phyloP scores from a whole-genome alignment of 2,888 invertebrate species.

The Cheilosia impressa region DNA sequence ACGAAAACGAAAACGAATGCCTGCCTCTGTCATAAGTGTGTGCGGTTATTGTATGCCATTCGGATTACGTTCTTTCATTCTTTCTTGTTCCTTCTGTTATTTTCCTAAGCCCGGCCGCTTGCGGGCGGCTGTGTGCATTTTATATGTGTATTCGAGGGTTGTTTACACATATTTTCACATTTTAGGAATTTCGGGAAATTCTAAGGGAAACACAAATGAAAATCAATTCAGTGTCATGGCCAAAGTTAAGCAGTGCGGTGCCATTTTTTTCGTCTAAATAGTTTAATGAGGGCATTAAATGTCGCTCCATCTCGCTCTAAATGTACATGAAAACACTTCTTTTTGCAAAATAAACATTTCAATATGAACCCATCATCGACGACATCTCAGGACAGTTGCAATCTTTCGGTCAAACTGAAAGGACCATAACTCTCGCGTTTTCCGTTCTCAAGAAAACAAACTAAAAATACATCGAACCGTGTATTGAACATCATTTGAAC shows the following conservation, averaged over 20 bases:
- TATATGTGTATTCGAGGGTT: constrained; percentile 55
- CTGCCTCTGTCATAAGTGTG: constrained; percentile 18
- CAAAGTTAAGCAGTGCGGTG: constrained; percentile 63
- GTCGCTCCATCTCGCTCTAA: constrained; percentile 56
- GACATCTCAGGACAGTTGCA: constrained; percentile 61
- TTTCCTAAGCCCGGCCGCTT: constrained; percentile 34
- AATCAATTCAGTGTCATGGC: constrained; percentile 74
- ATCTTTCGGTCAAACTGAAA: constrained; percentile 62
- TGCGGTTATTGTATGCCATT: constrained; percentile 45
- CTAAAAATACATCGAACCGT: constrained; percentile 5
- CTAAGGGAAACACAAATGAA: constrained; percentile 69
- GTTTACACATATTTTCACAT: constrained; percentile 54
- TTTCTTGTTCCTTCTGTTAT: constrained; percentile 21
- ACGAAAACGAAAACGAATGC: constrained; percentile 47
- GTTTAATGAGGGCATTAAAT: constrained; percentile 58
- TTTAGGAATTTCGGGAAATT: constrained; percentile 68
- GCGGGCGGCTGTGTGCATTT: constrained; percentile 36
- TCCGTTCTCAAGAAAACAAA: background rate
- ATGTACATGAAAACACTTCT: background rate
- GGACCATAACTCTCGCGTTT: constrained; percentile 27
- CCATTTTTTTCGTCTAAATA: constrained; percentile 60
- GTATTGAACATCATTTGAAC: background rate
- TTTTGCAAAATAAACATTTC: constrained; percentile 31
- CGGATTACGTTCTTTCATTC: constrained; percentile 19
- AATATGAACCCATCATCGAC: constrained; percentile 4